These are phyloP conservation scores for Anthopleura sola DNA, from an alignment of 64 coral and sea anemone species.

Conservation along the genomic window DNA sequence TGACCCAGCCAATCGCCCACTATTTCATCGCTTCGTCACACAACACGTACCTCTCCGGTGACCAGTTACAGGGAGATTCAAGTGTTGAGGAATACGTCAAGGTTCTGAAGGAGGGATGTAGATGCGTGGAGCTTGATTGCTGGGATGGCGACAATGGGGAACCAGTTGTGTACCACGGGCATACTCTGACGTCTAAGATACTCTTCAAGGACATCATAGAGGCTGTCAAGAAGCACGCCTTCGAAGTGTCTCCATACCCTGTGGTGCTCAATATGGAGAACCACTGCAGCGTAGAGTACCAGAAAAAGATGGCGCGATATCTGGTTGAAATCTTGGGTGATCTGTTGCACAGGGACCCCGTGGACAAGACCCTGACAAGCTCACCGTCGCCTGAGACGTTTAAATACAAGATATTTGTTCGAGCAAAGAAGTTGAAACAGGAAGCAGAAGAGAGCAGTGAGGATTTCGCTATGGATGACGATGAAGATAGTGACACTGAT, in stretches of 20 bases:
- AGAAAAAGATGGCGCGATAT: neutral
- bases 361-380: neutral
- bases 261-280: conserved; percentile 14
- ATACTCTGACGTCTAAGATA: conserved; percentile 63
- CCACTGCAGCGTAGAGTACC: conserved; percentile 19
- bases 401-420: conserved; percentile 1
- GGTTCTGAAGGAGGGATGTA: conserved; percentile 51
- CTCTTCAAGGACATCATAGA: conserved; percentile 61
- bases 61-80: conserved; percentile 43
- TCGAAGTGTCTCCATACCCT: conserved; percentile 42
- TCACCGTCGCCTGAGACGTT: neutral
- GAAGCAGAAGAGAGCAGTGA: neutral
- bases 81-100: conserved; percentile 57
- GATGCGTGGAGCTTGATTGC: conserved; percentile 76
- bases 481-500: neutral
- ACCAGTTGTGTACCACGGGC: conserved; percentile 76
- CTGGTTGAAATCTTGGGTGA: conserved; percentile 2
- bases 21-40: conserved; percentile 83
- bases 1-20: conserved; percentile 62
- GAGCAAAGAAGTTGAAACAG: conserved; percentile 11
- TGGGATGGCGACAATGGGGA: conserved; percentile 69
- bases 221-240: conserved; percentile 49
- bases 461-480: neutral
- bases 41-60: conserved; percentile 64
- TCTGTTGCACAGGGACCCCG: neutral